A percentile compares a stretch with the other conserved stretches of the same genome.
phyloP scores from a whole-genome alignment of 2,888 invertebrate species.

The Hofmannophila pseudospretella region DNA sequence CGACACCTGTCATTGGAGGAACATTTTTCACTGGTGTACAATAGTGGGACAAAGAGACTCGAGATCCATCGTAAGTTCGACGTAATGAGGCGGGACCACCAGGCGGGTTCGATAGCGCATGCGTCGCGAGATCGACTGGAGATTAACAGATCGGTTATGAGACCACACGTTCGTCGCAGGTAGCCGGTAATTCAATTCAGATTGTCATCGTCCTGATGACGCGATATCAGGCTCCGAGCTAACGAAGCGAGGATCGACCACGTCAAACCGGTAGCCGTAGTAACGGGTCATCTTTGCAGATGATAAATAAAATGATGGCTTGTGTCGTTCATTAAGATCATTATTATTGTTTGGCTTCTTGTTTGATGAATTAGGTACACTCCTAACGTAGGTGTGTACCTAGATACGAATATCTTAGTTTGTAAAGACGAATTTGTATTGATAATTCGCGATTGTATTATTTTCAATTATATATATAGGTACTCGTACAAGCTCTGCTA shows the following conservation, averaged over 20 bases:
- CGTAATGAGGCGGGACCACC: constrained; percentile 75
- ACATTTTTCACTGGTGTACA: constrained; percentile 71
- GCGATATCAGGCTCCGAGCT: constrained; percentile 51
- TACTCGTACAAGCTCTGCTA: too few relatives aligned
- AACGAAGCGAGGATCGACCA: constrained; percentile 69
- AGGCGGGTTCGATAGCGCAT: constrained; percentile 57
- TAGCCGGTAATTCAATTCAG: constrained; percentile 74
- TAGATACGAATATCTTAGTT: not conserved
- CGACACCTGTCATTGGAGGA: constrained; percentile 64
- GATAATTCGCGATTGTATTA: too few relatives aligned
- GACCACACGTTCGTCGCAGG: constrained; percentile 74
- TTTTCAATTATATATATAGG: too few relatives aligned
- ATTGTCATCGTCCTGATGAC: constrained; percentile 74
- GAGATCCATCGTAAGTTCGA: constrained; percentile 48
- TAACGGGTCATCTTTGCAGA: constrained; percentile 48
- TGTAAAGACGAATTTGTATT: not conserved
- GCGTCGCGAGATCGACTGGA: constrained; percentile 64
- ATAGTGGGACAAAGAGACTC: constrained; percentile 53
- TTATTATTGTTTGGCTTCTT: constrained; percentile 5
- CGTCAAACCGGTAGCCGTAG: constrained; percentile 48
- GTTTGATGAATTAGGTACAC: constrained; percentile 4
- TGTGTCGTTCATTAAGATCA: constrained; percentile 19
- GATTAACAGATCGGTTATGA: constrained; percentile 64
- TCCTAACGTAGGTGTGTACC: not conserved
- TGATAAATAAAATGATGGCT: constrained; percentile 38